Base-by-base conservation (phyloP, 1,140 invertebrate species). In the Paraescarpia echinospica region DNA sequence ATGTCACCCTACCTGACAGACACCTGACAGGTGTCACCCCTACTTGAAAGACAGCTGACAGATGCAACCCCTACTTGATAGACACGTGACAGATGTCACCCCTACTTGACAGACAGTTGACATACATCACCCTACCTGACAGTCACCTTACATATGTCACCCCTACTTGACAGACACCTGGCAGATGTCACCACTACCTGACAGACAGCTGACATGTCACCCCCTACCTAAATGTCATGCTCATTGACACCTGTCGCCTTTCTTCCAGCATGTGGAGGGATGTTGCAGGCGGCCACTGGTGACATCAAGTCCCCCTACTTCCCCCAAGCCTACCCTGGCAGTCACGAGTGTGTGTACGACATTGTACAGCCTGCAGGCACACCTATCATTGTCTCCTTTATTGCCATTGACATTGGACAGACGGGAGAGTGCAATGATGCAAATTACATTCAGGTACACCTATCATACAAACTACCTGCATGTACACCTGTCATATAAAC, bases 271-370 rank as follows among this genome's bases (percentile, higher is more conserved):
- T 96, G 95, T 94, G 95, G 95, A 89, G 95, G 95, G 22, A 93
- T 92, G 12, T 95, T 97, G 77, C 96, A 95, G 1, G 91, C 89
- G 0, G 92, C 93, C 18, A 93, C 93, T 12, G 95, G 95, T 77
- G 92, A 91, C 5, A 91, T 96, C 6, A 93, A 93, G 35, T 95
- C 95, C 8, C 99, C 99, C 0, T 99, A 99, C 95, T 99, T 98
- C 95, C 99, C 99, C 0, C 98, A 99, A 93, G 98, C 98, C 94
- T 99, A 99, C 95, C 97, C 98, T 93, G 97, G 98, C 1, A 98
- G 98, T 95, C 99, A 99, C 95, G 98, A 99, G 94, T 99, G 99
- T 96, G 97, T 98, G 48, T 99, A 99, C 98, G 97, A 97, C 94
- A 97, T 99, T 34, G 98, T 97, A 2, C 98, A 99, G 1, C 98